Base-by-base conservation (phyloP, 1,140 invertebrate genomes). In the Prorops nasuta region DNA sequence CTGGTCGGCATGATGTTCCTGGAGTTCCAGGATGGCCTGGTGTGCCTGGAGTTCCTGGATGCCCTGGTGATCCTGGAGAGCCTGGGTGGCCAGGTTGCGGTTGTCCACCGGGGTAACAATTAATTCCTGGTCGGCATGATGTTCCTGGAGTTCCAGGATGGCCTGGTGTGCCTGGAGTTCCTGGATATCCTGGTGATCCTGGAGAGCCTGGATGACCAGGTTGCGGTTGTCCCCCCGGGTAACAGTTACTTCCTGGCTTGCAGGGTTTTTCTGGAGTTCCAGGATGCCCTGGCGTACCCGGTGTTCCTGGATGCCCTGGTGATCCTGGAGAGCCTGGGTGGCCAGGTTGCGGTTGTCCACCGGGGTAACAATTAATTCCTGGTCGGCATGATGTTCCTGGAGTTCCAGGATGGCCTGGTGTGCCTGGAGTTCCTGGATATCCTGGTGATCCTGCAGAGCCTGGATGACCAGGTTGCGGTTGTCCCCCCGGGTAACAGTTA, bases 401-500 rank as follows among this genome's bases (percentile, higher is more conserved):
- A 10, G 28, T 10, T 12, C 43, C 52, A 17, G 48, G 55, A 49
- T 18, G 31, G 40, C 65, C 66, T 18, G 69, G 67, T 44, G 67
- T 61, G 41, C 71, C 67, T n/a, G n/a, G n/a, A n/a, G n/a, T n/a
- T n/a, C n/a, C n/a, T 59, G 58, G 46, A 20, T 12, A 15, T 3
- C 66, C 47, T 49, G 58, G 31, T 69, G 65, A 17, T 69, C 64
- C 52, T 78, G 80, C 20, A 69, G 70, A 77, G 38, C 34, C 50
- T 31, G 57, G 50, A 36, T 8, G 44, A 18, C 56, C 51, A 12
- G 56, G 48, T 19, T 7, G 19, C 1, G 14, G 47, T 36, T 14
- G n/a, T n/a, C n/a, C n/a, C n/a, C n/a, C n/a, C n/a, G n/a, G 49
- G 4, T 24, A n/a, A 10, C 16, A 15, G 3, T 44, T 44, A n/a